These are phyloP conservation scores for Drosophila murphyi DNA, from an alignment of 1,140 invertebrate genomes.

Conservation along the genomic window DNA sequence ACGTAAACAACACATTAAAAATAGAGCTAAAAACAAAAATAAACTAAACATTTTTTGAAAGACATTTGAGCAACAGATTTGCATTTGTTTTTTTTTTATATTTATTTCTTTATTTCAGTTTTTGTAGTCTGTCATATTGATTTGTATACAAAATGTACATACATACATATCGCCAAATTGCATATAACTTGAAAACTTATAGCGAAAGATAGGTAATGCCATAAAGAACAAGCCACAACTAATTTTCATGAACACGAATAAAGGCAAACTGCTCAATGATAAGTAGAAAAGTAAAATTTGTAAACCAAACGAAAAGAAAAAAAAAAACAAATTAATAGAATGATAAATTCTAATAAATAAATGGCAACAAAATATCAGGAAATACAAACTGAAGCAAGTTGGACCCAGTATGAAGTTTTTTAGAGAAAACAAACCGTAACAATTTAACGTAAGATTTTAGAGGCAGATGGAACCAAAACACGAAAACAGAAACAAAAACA, in stretches of 20 bases:
- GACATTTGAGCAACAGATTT: conserved; percentile 45
- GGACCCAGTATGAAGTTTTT: conserved; percentile 76
- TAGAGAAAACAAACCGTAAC: conserved; percentile 41
- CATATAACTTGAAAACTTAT: conserved; percentile 53
- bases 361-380: conserved; percentile 78
- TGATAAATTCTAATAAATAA: conserved; percentile 51
- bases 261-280: conserved; percentile 36
- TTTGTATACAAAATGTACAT: conserved; percentile 67
- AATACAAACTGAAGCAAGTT: conserved; percentile 76
- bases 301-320: conserved; percentile 20
- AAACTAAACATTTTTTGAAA: conserved; percentile 70
- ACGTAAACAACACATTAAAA: conserved; percentile 71
- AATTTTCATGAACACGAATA: conserved; percentile 1
- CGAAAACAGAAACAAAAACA: conserved; percentile 6
- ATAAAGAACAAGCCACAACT: conserved; percentile 32
- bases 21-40: conserved; percentile 63
- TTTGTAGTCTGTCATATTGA: conserved; percentile 19
- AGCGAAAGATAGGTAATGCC: conserved; percentile 37
- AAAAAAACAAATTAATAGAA: conserved; percentile 13
- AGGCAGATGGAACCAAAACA: conserved; percentile 70
- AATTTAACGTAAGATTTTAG: conserved; percentile 76
- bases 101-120: conserved; percentile 29
- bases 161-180: conserved; percentile 79
- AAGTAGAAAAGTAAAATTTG: conserved; percentile 12
- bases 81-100: conserved; percentile 25